Evolutionary conservation across 2,888 invertebrate genomes (phyloP).

Genomic region (Leptopterna dolabrata): DNA sequence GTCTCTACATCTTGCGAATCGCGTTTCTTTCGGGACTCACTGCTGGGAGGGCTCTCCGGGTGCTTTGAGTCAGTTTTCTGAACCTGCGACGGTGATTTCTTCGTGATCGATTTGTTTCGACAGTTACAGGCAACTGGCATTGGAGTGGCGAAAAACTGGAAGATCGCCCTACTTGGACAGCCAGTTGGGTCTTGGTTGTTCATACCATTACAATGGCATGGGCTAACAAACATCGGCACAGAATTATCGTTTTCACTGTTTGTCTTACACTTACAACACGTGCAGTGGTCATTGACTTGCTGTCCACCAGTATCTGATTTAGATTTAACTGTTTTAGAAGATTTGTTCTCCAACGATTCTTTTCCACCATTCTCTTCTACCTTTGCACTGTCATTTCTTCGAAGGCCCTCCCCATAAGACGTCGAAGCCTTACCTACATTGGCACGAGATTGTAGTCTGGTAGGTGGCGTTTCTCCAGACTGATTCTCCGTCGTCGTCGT

Average conservation of each 20-base stretch:
- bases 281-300: background rate
- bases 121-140: background rate
- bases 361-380: too few species aligned
- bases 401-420: too few species aligned
- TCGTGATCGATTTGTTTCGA: background rate
- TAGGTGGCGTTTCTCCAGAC: too few species aligned
- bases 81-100: background rate
- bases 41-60: background rate
- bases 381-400: too few species aligned
- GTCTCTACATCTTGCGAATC: background rate
- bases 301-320: background rate
- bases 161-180: background rate
- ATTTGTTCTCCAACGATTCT: too few species aligned
- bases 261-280: background rate
- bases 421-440: too few species aligned
- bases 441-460: too few species aligned
- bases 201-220: background rate
- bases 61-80: background rate
- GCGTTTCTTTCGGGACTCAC: background rate
- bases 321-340: too few species aligned
- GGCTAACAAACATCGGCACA: background rate
- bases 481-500: too few species aligned
- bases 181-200: background rate
- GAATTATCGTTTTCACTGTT: background rate
- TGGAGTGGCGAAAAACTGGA: conserved; percentile 31